Evolutionary conservation across 1,140 invertebrate genomes (phyloP), one percentile per base, ranked within the genome.

Genomic region (Rhyzopertha dominica): DNA sequence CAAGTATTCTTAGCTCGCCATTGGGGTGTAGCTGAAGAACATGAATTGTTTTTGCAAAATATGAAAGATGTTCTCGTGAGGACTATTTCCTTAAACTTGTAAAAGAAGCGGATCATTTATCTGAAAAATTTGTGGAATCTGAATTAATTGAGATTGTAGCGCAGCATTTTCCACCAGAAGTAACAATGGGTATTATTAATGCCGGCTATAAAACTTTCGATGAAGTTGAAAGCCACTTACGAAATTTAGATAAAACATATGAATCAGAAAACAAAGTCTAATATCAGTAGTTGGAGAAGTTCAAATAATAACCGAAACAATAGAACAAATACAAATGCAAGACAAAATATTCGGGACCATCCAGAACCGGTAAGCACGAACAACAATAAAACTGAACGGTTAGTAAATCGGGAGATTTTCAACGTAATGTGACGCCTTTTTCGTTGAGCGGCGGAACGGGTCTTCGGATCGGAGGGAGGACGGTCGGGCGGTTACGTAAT

Each of bases 101-200:
- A 17, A 13, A 24, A 29, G 37, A 40, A 40, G 22, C 20, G 12
- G 16, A 40, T 13, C 28, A 13, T 8, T 40, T 40, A 40, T 13
- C 22, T 42, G 43, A 49, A 2, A 26, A 22, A 39, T 47, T 19
- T 36, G 43, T 4, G 28, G 39, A 29, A 19, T 49, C 20, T 22
- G 13, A 8, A 39, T 34, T 10, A 18, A 36, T 16, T 25, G 44
- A 7, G 8, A 47, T 35, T 12, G 18, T 10, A 28, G 28, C 14
- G 35, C 49, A 19, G n/a, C 38, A 34, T 34, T 40, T 34, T 18
- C 12, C 24, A n/a, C 12, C 13, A 8, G 38, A 34, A 7, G 18
- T 40, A 1, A 24, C 4, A 29, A n/a, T 13, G 5, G 20, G 20
- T 5, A 40, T 40, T 8, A n/a, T 8, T 31, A 40, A 40, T 31